Evolutionary conservation across 2,888 invertebrate genomes (phyloP).

Genomic region (Aelia acuminata): DNA sequence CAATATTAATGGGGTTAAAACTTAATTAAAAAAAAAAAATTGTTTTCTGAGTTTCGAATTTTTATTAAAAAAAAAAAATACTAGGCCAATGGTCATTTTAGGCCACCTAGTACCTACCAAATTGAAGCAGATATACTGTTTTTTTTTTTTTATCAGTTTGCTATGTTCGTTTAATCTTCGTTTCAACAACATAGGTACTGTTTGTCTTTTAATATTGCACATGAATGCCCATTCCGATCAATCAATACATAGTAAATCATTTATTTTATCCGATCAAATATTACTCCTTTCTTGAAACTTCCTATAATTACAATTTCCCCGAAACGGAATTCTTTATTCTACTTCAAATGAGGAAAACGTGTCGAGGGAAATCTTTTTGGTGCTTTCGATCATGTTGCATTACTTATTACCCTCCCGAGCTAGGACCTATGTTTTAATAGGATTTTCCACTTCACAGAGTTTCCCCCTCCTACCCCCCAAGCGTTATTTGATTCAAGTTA

Average conservation of each 20-base stretch:
- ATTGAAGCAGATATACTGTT: too few relatives aligned
- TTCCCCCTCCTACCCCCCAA: neutral
- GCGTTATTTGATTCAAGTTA: neutral
- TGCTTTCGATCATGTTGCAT: neutral
- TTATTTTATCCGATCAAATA: neutral
- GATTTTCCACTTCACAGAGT: neutral
- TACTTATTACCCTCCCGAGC: neutral
- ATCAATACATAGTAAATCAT: neutral
- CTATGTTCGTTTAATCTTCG: neutral
- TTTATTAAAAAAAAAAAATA: too few relatives aligned
- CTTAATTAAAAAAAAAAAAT: too few relatives aligned
- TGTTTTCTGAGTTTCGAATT: too few relatives aligned
- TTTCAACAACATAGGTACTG: neutral
- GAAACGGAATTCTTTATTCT: neutral
- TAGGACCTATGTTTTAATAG: neutral
- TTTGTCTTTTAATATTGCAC: neutral
- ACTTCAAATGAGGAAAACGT: neutral
- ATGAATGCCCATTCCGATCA: neutral
- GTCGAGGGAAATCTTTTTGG: neutral
- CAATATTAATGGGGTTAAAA: too few relatives aligned
- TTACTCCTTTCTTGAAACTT: neutral
- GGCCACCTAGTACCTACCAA: too few relatives aligned
- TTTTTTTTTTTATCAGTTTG: neutral
- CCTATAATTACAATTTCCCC: neutral
- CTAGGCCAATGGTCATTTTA: too few relatives aligned